These are phyloP conservation scores for Bettongia penicillata DNA, from an alignment of 2,113 vertebrate species.

Conservation along the genomic window DNA sequence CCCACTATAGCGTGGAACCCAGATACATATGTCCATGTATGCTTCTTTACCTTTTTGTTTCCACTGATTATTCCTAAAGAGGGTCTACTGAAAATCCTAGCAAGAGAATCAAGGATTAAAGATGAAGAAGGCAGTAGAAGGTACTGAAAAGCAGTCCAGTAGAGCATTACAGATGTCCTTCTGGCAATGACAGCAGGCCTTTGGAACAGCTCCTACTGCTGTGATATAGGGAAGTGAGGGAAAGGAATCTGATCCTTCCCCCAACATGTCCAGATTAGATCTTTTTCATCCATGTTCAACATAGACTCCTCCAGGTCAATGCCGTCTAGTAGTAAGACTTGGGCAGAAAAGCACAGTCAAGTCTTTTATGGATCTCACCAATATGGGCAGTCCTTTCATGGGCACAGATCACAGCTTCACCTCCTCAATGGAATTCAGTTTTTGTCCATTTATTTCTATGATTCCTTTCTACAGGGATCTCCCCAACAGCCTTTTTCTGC, in stretches of 20 bases:
- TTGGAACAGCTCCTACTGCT: neutral
- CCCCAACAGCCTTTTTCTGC: neutral
- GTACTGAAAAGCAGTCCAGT: neutral
- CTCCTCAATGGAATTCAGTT: neutral
- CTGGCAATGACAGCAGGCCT: neutral
- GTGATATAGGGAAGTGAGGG: neutral
- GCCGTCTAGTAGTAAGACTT: neutral
- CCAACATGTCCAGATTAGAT: neutral
- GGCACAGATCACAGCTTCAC: neutral
- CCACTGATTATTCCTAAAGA: neutral
- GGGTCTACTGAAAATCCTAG: neutral
- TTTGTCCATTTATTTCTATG: neutral
- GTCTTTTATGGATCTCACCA: neutral
- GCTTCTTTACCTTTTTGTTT: neutral
- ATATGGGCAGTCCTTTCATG: neutral
- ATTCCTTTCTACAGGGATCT: neutral
- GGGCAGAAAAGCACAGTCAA: neutral
- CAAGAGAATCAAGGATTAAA: neutral
- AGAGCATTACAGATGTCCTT: neutral
- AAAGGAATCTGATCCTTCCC: neutral
- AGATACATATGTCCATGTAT: neutral
- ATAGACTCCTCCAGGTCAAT: neutral
- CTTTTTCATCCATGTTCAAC: neutral
- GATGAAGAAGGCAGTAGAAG: neutral
- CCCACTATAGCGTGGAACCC: neutral